phyloP scores from a whole-genome alignment of 2,113 vertebrate genomes.

The Bambusicola thoracicus region DNA sequence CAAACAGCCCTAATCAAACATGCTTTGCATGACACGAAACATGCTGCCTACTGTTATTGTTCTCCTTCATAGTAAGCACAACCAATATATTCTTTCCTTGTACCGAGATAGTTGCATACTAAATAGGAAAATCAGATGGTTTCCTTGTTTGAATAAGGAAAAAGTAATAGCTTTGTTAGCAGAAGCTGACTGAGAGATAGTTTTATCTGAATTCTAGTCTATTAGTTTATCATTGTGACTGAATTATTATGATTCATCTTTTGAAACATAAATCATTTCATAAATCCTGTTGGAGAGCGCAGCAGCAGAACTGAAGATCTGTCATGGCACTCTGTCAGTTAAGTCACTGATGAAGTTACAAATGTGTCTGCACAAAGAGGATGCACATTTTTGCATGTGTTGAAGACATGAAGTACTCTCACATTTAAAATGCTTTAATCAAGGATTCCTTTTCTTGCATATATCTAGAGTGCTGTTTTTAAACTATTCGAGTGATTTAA shows the following conservation, averaged over 20 bases:
- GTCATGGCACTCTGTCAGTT: neutral
- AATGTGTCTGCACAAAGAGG: neutral
- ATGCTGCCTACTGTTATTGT: neutral
- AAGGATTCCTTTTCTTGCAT: neutral
- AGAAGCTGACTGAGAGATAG: neutral
- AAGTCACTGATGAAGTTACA: constrained; percentile 18
- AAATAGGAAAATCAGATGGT: neutral
- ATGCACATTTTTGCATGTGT: neutral
- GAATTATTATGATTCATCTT: constrained; percentile 41
- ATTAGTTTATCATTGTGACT: constrained; percentile 19
- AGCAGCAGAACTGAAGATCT: constrained; percentile 1
- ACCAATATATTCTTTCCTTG: neutral
- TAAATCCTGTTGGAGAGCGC: neutral
- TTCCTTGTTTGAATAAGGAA: neutral
- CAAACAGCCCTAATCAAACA: neutral
- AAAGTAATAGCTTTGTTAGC: neutral
- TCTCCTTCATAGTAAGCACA: neutral
- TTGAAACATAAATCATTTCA: constrained; percentile 28
- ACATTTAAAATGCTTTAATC: neutral
- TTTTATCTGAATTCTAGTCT: constrained; percentile 10
- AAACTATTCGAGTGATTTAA: neutral
- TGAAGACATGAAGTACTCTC: neutral
- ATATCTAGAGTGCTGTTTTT: neutral
- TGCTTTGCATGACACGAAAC: neutral
- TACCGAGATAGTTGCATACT: neutral